Conservation (phyloP, 2,113 vertebrate genomes). For the Speoplatyrhinus poulsoni region DNA sequence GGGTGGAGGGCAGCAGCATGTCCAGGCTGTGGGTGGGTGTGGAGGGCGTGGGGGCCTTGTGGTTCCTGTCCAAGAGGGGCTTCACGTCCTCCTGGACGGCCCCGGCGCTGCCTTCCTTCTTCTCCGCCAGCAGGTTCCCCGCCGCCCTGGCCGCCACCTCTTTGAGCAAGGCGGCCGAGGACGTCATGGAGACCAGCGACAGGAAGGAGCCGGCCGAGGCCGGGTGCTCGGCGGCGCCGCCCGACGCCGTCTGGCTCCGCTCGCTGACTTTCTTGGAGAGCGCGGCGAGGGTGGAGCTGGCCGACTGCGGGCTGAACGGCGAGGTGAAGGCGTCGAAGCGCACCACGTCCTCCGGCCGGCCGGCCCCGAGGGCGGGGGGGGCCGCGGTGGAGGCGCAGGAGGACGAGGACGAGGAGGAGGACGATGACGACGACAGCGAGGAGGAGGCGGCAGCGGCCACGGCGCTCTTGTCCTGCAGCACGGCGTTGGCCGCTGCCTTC, state of each 20-base stretch:
- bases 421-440: conserved; percentile 66
- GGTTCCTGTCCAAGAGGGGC: conserved; percentile 89
- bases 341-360: conserved; percentile 83
- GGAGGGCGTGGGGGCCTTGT: conserved; percentile 85
- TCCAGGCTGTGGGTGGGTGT: conserved; percentile 88
- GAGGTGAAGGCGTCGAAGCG: conserved; percentile 95
- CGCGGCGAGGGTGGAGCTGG: conserved; percentile 95
- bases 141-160: conserved; percentile 97
- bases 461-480: conserved; percentile 94
- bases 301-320: conserved; percentile 96
- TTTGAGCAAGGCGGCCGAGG: conserved; percentile 95
- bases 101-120: conserved; percentile 79
- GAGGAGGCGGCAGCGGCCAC: conserved; percentile 67
- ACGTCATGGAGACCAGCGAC: conserved; percentile 96
- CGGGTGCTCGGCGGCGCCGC: conserved; percentile 77
- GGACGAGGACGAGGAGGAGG: conserved; percentile 62
- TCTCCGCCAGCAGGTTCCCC: conserved; percentile 91
- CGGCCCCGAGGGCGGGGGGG: conserved; percentile 65
- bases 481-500: conserved; percentile 95
- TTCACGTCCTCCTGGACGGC: conserved; percentile 86
- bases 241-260: conserved; percentile 84
- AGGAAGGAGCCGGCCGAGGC: conserved; percentile 91
- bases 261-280: conserved; percentile 99
- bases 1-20: conserved; percentile 87
- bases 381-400: conserved; percentile 71